phyloP scores from a whole-genome alignment of 2,113 vertebrate genomes.

The Pomatorhinus ruficollis region DNA sequence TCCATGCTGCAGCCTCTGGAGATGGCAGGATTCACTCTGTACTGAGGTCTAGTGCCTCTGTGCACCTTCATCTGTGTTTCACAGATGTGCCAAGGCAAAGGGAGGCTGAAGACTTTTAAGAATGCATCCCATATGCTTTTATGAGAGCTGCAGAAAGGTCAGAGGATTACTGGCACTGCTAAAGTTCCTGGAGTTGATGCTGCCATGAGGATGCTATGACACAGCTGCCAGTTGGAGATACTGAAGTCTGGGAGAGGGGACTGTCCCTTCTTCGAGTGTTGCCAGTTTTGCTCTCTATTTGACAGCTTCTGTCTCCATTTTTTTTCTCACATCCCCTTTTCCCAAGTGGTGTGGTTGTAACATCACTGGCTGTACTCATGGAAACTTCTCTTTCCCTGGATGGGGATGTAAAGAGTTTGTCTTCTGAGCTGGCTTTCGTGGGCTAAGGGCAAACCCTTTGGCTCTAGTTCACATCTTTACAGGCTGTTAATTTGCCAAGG shows the following conservation, averaged over 20 bases:
- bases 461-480: neutral
- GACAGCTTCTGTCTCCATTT: neutral
- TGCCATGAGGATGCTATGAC: neutral
- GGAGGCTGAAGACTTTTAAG: neutral
- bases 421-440: neutral
- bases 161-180: neutral
- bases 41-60: neutral
- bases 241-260: neutral
- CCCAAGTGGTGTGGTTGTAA: neutral
- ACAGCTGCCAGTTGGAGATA: neutral
- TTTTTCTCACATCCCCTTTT: neutral
- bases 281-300: neutral
- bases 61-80: neutral
- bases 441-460: neutral
- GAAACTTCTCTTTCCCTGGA: neutral
- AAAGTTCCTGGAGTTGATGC: neutral
- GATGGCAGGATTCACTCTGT: neutral
- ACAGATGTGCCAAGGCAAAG: neutral
- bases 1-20: neutral
- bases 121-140: neutral
- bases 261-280: neutral
- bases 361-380: rapidly evolving
- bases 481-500: neutral
- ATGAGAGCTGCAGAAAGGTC: neutral
- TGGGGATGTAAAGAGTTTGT: neutral